Percentiles rank a stretch among this genome's conserved stretches.
Evolutionary conservation across 2,113 vertebrate genomes (phyloP).

Genomic region (Ceratotherium simum): DNA sequence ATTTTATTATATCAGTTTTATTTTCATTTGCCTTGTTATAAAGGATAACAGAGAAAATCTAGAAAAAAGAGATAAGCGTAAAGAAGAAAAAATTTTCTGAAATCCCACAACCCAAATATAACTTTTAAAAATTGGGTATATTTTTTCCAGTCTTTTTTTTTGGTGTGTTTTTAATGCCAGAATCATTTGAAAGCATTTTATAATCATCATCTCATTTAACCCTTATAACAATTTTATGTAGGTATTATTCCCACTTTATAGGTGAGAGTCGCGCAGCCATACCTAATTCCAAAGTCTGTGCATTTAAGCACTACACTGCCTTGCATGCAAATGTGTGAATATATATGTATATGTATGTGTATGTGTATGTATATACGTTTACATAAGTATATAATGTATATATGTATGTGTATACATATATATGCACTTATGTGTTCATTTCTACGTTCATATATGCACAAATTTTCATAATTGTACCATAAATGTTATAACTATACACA

Average conservation of each 20-base stretch:
- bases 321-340: not conserved
- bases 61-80: not conserved
- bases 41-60: not conserved
- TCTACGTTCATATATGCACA: not conserved
- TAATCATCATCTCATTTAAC: constrained; percentile 10
- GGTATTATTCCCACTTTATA: not conserved
- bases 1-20: not conserved
- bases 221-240: not conserved
- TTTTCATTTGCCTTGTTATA: constrained; percentile 20
- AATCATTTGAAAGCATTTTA: constrained; percentile 22
- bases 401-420: not conserved
- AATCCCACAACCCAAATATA: not conserved
- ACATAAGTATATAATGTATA: not conserved
- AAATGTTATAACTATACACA: not conserved
- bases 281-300: not conserved
- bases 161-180: not conserved
- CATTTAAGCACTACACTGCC: not conserved
- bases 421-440: not conserved
- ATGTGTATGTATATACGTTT: fast-evolving
- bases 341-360: not conserved
- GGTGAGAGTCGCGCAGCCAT: not conserved
- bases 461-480: not conserved
- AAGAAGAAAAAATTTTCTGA: not conserved
- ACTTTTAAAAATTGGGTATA: not conserved
- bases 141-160: not conserved